Conservation (phyloP, 2,797 vertebrate species). For the Sandelia bainsii region DNA sequence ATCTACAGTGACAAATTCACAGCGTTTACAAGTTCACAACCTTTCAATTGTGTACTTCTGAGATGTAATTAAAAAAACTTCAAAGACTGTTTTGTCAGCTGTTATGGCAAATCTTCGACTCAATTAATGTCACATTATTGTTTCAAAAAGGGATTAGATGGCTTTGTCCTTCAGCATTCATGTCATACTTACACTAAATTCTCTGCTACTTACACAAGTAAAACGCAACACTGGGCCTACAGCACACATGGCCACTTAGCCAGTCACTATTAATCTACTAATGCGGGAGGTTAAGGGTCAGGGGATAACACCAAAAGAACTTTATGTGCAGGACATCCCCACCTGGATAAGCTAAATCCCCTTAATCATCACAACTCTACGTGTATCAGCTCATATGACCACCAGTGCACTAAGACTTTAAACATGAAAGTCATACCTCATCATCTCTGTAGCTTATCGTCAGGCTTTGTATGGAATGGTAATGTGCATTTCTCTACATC, state of each 20-base stretch:
- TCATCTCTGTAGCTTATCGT: background rate
- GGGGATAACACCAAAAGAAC: slow-evolving; percentile 7
- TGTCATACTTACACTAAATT: slow-evolving; percentile 4
- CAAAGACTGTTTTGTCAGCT: background rate
- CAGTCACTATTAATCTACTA: slow-evolving; percentile 16
- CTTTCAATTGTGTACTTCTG: slow-evolving; percentile 2
- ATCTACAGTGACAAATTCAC: too few relatives aligned
- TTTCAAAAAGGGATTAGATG: slow-evolving; percentile 2
- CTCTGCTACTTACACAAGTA: background rate
- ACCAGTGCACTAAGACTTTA: background rate
- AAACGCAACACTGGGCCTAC: background rate
- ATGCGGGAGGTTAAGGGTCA: slow-evolving; percentile 13
- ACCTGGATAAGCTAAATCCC: slow-evolving; percentile 14
- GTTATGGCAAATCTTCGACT: slow-evolving; percentile 8
- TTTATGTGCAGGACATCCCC: slow-evolving; percentile 10
- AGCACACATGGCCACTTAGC: background rate
- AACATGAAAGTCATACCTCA: background rate
- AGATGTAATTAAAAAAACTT: background rate
- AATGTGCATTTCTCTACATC: background rate
- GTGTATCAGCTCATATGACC: slow-evolving; percentile 8
- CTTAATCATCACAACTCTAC: slow-evolving; percentile 10
- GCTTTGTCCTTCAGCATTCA: background rate
- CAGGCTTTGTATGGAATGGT: slow-evolving; percentile 1
- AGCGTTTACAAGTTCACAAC: slow-evolving; percentile 6
- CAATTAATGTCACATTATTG: slow-evolving; percentile 14